These are phyloP conservation scores for Trogon melanurus DNA, from an alignment of 2,113 vertebrate species.

Conservation along the genomic window DNA sequence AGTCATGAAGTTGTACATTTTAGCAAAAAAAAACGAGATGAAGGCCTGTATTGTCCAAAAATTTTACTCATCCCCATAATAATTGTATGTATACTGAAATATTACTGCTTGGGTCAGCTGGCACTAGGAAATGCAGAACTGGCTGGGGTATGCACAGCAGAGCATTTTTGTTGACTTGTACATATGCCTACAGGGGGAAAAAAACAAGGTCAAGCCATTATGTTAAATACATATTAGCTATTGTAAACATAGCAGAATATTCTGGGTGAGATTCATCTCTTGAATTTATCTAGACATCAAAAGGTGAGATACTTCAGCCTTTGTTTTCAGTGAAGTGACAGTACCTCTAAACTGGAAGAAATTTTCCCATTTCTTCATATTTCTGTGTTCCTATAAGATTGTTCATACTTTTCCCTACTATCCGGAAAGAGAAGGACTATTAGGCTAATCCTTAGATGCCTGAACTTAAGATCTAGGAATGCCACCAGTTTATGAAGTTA, in stretches of 20 bases:
- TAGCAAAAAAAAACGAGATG: neutral
- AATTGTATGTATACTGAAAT: neutral
- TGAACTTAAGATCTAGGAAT: neutral
- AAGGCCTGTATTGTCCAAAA: neutral
- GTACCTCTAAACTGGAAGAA: neutral
- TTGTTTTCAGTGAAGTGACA: neutral
- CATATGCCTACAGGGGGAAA: neutral
- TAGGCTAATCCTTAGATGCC: neutral
- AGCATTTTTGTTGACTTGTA: neutral
- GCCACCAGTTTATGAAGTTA: neutral
- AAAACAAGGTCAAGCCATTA: neutral
- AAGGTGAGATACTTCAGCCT: neutral
- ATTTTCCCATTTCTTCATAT: neutral
- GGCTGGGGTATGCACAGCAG: neutral
- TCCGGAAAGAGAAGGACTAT: neutral
- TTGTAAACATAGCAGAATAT: neutral
- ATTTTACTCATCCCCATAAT: neutral
- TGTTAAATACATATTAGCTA: neutral
- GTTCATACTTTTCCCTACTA: neutral
- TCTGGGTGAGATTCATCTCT: neutral
- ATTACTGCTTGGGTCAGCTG: neutral
- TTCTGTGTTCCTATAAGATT: neutral
- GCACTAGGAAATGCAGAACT: neutral
- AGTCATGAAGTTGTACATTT: neutral
- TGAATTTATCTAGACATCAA: neutral